A percentile compares a stretch with the other conserved stretches of the same genome.
These are phyloP conservation scores for Melanerpes formicivorus DNA, from an alignment of 2,113 vertebrate species.

Conservation along the genomic window DNA sequence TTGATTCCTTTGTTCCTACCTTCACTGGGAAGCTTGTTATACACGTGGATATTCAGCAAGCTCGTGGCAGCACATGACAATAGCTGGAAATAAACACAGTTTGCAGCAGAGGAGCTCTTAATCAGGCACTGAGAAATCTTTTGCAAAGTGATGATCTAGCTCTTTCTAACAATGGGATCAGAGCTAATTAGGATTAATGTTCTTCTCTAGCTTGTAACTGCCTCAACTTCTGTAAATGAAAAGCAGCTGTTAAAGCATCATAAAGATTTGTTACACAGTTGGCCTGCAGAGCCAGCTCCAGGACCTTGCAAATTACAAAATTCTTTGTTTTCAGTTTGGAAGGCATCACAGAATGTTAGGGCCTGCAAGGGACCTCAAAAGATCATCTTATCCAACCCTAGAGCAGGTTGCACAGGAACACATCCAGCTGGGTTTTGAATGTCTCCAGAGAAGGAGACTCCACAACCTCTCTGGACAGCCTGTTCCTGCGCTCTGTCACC, in stretches of 20 bases:
- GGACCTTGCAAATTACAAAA: neutral
- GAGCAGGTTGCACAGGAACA: too few species aligned
- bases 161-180: neutral
- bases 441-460: too few species aligned
- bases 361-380: too few species aligned
- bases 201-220: neutral
- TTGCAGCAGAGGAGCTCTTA: neutral
- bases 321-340: neutral
- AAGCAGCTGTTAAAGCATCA: neutral
- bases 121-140: neutral
- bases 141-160: neutral
- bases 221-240: neutral
- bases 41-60: neutral
- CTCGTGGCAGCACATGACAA: neutral
- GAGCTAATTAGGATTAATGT: neutral
- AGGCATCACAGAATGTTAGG: neutral
- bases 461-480: too few species aligned
- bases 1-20: neutral
- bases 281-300: neutral
- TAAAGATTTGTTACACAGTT: neutral
- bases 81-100: neutral
- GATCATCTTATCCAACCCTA: too few species aligned
- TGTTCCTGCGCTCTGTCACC: too few species aligned
- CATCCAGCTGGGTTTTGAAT: too few species aligned
- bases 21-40: neutral